Evolutionary conservation across 2,797 vertebrate species (phyloP), one percentile per base, ranked within the genome.

Genomic region (Galagoides demidoff): DNA sequence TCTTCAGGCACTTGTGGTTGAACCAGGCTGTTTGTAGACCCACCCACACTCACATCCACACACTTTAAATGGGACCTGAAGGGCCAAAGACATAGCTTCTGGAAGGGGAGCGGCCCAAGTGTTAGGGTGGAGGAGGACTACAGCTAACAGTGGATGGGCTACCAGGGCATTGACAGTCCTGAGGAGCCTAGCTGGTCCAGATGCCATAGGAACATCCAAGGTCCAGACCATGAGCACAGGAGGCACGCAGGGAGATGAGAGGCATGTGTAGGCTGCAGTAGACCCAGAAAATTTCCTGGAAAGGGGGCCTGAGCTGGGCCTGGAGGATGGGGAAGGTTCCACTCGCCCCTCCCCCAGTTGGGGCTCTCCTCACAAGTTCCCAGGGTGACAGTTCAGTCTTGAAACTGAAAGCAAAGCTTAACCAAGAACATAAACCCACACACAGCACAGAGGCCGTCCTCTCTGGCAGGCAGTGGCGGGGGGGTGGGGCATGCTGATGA

Each of bases 401-500:
- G 97, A 98, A 98, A 97, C 96, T 94, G 96, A 97, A 97, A 98
- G 96, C 93, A 96, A 96, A 97, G 96, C 93, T 85, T 86, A 94
- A 93, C 57, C 71, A 59, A 90, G 78, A 95, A 61, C 76, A 34
- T 20, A 71, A 96, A 95, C 76, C 93, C 95, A 79, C 96, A 93
- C 85, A 68, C 3, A 29, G 77, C 85, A 20, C 37, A 4, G 63
- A 96, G 85, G 92, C 95, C 73, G 85, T 49, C 22, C 59, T 89
- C 78, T 84, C 78, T 23, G 17, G 79, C 3, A 1, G 64, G 71
- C 1, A 17, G 82, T 17, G 34, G 89, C 13, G 37, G 78, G 37
- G 27, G 5, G 59, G 17, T 11, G 45, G 45, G 23, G 88, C 66
- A n/a, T 70, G 61, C 71, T 39, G 64, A 83, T 29, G 27, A 86